phyloP scores from a whole-genome alignment of 2,888 invertebrate genomes.

The Drosophila rubida region DNA sequence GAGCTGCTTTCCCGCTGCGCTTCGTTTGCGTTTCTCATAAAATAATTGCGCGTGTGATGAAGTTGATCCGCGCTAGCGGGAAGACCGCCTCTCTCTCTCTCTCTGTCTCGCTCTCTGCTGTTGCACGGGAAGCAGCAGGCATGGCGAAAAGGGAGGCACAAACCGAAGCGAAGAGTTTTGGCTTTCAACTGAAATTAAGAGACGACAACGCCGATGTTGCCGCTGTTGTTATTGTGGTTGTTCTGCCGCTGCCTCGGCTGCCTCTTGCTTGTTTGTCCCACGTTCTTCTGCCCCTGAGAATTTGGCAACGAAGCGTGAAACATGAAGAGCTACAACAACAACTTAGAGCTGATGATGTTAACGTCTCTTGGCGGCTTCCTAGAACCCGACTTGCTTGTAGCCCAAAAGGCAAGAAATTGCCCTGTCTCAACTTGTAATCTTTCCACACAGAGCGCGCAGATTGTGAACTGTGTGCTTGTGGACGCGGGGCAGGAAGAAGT shows the following conservation, averaged over 20 bases:
- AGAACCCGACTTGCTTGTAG: slow-evolving; percentile 47
- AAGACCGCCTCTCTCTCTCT: background rate
- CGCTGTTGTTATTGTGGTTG: slow-evolving; percentile 5
- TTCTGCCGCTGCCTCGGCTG: slow-evolving; percentile 4
- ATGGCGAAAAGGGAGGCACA: slow-evolving; percentile 25
- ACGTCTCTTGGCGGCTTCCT: slow-evolving; percentile 37
- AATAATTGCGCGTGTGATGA: slow-evolving; percentile 79
- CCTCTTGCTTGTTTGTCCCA: slow-evolving; percentile 40
- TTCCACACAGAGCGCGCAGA: slow-evolving; percentile 4
- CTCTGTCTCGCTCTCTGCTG: background rate
- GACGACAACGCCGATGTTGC: slow-evolving; percentile 43
- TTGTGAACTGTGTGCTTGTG: too few relatives aligned
- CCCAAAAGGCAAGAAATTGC: slow-evolving; percentile 46
- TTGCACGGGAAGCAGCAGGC: slow-evolving; percentile 8
- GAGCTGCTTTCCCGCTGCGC: slow-evolving; percentile 55
- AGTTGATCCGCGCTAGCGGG: slow-evolving; percentile 46
- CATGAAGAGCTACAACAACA: slow-evolving; percentile 54
- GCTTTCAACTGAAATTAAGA: slow-evolving; percentile 66
- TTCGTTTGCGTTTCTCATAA: slow-evolving; percentile 74
- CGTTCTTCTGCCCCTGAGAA: slow-evolving; percentile 68
- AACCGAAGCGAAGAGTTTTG: slow-evolving; percentile 54
- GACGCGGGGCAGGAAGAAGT: background rate
- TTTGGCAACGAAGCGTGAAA: slow-evolving; percentile 81
- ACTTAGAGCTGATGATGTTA: slow-evolving; percentile 23
- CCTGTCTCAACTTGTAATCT: slow-evolving; percentile 49